Conservation (phyloP, 2,113 vertebrate genomes). For the Takifugu flavidus region DNA sequence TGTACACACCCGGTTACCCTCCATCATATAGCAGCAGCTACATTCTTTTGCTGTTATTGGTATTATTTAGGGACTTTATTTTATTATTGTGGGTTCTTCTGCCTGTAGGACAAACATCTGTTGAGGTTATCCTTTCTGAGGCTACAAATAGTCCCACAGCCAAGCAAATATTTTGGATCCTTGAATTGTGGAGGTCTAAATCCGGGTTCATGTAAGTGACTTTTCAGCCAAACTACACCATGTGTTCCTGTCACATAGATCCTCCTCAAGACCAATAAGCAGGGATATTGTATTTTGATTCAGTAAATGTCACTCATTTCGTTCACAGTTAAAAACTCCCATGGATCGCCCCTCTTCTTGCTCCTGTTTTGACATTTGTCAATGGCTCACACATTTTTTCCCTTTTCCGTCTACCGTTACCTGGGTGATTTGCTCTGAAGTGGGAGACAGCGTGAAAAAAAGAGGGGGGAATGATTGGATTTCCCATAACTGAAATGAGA, state of each 20-base stretch:
- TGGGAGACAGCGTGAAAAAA: constrained; percentile 22
- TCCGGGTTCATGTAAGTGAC: background rate
- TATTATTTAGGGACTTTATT: background rate
- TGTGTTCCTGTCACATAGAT: too few species aligned
- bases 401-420: constrained; percentile 52
- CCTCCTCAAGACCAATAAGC: too few species aligned
- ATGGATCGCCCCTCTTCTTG: background rate
- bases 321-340: background rate
- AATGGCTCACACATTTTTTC: constrained; percentile 52
- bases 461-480: constrained; percentile 54
- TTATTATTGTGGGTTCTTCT: background rate
- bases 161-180: background rate
- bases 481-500: constrained; percentile 73
- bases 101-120: background rate
- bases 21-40: background rate
- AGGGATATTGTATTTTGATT: too few species aligned
- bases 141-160: constrained; percentile 1
- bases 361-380: background rate
- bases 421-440: constrained; percentile 60
- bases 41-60: background rate
- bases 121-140: too few species aligned
- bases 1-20: background rate
- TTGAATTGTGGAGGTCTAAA: background rate
- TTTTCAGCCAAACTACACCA: too few species aligned
- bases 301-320: too few species aligned